Conservation (phyloP, 2,797 vertebrate species). For the Sparidentex hasta region DNA sequence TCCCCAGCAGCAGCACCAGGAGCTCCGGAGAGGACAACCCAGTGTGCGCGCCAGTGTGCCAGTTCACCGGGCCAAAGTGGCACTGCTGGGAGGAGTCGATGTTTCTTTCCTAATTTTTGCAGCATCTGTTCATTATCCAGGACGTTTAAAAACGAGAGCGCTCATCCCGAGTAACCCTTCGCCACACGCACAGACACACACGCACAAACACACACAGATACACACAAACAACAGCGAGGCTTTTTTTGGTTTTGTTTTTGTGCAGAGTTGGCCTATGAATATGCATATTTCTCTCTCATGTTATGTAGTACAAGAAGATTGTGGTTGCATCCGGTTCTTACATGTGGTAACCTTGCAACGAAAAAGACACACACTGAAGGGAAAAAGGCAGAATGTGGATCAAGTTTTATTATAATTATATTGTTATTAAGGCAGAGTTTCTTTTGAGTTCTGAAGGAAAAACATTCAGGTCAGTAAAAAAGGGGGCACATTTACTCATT, state of each 20-base stretch:
- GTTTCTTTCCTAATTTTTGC: slow-evolving; percentile 89
- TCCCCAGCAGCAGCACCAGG: slow-evolving; percentile 83
- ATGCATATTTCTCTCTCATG: slow-evolving; percentile 58
- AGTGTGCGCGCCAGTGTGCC: slow-evolving; percentile 78
- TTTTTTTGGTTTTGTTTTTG: slow-evolving; percentile 6
- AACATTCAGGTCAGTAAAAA: neutral
- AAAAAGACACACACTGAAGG: neutral
- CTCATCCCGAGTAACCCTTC: slow-evolving; percentile 73
- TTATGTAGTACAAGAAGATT: slow-evolving; percentile 49
- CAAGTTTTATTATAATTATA: neutral
- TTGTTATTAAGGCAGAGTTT: neutral
- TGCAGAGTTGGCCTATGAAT: slow-evolving; percentile 60
- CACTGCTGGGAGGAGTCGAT: slow-evolving; percentile 89
- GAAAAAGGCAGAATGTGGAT: neutral
- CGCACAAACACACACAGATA: slow-evolving; percentile 9
- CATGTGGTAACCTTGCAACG: slow-evolving; percentile 43
- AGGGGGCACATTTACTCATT: neutral
- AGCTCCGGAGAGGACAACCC: slow-evolving; percentile 85
- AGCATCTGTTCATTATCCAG: slow-evolving; percentile 93
- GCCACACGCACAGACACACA: slow-evolving; percentile 26
- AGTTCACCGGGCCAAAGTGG: slow-evolving; percentile 85
- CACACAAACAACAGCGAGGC: slow-evolving; percentile 24
- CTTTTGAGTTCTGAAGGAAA: neutral
- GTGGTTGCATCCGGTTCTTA: slow-evolving; percentile 33
- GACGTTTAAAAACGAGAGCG: slow-evolving; percentile 85